Base-by-base conservation (phyloP, 2,797 vertebrate species). In the Numenius phaeopus region DNA sequence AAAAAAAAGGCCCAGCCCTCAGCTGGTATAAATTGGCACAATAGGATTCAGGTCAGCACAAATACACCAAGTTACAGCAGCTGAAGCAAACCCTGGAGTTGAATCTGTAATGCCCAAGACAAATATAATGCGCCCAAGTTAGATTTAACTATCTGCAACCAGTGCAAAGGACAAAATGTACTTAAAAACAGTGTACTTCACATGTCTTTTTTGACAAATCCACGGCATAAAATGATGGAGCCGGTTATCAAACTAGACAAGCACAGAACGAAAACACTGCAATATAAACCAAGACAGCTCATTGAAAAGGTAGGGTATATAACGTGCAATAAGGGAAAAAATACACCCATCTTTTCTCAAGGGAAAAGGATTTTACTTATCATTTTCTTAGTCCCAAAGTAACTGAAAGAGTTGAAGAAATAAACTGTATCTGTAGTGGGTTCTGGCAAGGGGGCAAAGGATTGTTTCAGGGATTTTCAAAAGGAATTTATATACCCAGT, bases 31-130 rank as follows among this genome's bases (percentile, higher is more conserved):
- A 94, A 94, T 83, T 87, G 93, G 61, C 80, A 92, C 20, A 66
- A 61, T 9, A 84, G 27, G 62, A 79, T 87, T 84, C 85, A 92
- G 93, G 92, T 93, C 92, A 94, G 72, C 69, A 90, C 27, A 84
- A 91, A 91, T 17, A 61, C 27, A 82, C 16, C 29, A 80, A 92
- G 71, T 90, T 85, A 67, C 13, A 77, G 64, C 37, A 85, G 86
- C 50, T 47, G 57, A 96, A 90, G 57, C 44, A 93, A 80, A 78
- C 29, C 24, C 57, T 42, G 30, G 37, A 71, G 59, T 14, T 44
- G n/a, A 70, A 90, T 77, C 75, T 83, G 10, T 75, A 90, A 90
- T 69, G 22, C 10, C 54, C 19, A 72, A 89, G 49, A 92, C 32
- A 94, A 94, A 78, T 75, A 65, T 30, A 91, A 89, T 29, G 32